These are phyloP conservation scores for Euleptes europaea DNA, from an alignment of 2,113 vertebrate species.

Conservation along the genomic window DNA sequence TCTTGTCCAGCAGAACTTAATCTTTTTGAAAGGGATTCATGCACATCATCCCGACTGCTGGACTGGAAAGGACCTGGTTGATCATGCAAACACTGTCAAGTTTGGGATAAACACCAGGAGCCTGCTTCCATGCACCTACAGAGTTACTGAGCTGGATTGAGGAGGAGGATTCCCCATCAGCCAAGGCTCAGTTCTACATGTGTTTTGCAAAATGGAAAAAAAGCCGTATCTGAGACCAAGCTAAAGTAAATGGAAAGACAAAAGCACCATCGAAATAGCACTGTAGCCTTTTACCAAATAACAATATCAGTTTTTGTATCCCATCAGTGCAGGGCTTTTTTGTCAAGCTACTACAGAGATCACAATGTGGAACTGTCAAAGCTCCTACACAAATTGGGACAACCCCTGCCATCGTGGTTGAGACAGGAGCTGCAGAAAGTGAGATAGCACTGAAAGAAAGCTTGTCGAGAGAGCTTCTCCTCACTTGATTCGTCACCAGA, in stretches of 20 bases:
- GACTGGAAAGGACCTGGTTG: not conserved
- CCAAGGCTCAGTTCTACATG: not conserved
- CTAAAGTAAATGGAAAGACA: constrained; percentile 20
- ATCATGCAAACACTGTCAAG: not conserved
- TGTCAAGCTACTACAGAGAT: constrained; percentile 93
- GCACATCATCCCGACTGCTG: not conserved
- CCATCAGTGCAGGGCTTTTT: constrained; percentile 87
- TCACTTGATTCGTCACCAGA: not conserved
- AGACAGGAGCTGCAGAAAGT: constrained; percentile 97
- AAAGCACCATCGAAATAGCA: not conserved
- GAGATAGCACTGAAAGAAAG: constrained; percentile 75
- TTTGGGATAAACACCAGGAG: not conserved
- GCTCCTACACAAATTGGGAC: constrained; percentile 91
- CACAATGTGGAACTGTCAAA: constrained; percentile 96
- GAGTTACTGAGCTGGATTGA: not conserved
- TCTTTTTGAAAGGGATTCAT: not conserved
- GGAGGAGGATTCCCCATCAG: not conserved
- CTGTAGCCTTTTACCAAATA: constrained; percentile 18
- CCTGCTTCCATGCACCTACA: not conserved
- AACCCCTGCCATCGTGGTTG: constrained; percentile 94
- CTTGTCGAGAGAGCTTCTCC: constrained; percentile 28
- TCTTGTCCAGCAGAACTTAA: not conserved
- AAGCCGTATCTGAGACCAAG: constrained; percentile 2
- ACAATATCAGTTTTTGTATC: constrained; percentile 44
- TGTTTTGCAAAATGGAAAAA: not conserved